Conservation (phyloP, 2,113 vertebrate genomes). For the Microtus richardsoni region DNA sequence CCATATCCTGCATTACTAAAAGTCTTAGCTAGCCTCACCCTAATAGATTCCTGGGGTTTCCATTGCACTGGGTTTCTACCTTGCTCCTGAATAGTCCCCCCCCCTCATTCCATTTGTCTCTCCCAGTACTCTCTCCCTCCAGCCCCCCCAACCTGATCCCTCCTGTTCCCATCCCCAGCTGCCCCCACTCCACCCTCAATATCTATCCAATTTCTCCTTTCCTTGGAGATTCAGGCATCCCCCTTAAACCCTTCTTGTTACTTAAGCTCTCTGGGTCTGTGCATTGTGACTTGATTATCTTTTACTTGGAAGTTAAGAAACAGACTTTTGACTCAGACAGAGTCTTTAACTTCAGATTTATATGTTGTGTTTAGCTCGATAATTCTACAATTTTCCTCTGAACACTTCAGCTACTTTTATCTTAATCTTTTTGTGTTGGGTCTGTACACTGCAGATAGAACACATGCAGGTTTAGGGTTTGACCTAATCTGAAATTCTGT, state of each 20-base stretch:
- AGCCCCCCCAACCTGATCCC: neutral
- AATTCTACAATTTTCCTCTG: conserved; percentile 2
- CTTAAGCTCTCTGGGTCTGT: neutral
- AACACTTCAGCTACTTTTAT: neutral
- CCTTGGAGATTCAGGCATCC: neutral
- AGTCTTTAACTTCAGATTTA: neutral
- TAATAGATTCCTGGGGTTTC: neutral
- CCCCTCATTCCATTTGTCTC: neutral
- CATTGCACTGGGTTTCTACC: neutral
- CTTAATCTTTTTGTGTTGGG: conserved; percentile 9
- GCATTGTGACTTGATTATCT: neutral
- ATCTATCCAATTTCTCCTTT: neutral
- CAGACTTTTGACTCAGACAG: neutral
- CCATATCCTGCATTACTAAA: neutral
- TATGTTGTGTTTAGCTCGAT: neutral
- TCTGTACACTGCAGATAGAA: neutral
- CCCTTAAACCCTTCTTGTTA: neutral
- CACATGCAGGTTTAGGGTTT: neutral
- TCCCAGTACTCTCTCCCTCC: neutral
- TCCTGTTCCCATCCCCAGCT: neutral
- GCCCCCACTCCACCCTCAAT: neutral
- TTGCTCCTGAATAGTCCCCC: neutral
- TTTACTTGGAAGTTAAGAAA: neutral
- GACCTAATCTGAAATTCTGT: neutral
- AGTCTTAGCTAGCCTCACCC: neutral